Evolutionary conservation across 2,888 invertebrate species (phyloP).

Genomic region (Nephrotoma appendiculata): DNA sequence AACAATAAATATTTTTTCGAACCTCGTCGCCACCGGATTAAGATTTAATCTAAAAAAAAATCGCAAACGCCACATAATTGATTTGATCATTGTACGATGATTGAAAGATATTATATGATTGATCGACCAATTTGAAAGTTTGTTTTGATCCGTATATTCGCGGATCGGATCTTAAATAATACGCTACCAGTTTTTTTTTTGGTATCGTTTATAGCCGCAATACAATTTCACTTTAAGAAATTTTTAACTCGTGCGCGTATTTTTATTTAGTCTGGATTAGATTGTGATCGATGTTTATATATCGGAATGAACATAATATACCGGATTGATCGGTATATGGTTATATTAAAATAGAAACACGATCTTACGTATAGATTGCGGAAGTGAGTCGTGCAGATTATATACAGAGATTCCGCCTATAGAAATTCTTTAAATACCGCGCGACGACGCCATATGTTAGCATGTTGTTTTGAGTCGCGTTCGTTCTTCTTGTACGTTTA

Average conservation of each 20-base stretch:
- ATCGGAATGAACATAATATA: not conserved
- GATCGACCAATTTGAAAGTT: not conserved
- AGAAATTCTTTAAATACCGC: not conserved
- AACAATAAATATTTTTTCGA: not conserved
- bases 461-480: not conserved
- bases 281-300: not conserved
- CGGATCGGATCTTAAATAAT: not conserved
- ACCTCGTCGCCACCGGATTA: not conserved
- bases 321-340: not conserved
- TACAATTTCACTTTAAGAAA: not conserved
- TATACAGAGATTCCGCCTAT: not conserved
- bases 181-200: not conserved
- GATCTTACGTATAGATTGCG: not conserved
- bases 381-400: not conserved
- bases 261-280: not conserved
- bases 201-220: not conserved
- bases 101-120: not conserved
- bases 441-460: not conserved
- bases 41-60: not conserved
- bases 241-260: not conserved
- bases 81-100: not conserved
- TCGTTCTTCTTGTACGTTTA: not conserved
- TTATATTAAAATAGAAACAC: not conserved
- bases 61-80: not conserved
- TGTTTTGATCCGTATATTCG: not conserved